A percentile compares a stretch with the other conserved stretches of the same genome.
These are phyloP conservation scores for Thamnophis sirtalis DNA, from an alignment of 2,113 vertebrate species.

Conservation along the genomic window DNA sequence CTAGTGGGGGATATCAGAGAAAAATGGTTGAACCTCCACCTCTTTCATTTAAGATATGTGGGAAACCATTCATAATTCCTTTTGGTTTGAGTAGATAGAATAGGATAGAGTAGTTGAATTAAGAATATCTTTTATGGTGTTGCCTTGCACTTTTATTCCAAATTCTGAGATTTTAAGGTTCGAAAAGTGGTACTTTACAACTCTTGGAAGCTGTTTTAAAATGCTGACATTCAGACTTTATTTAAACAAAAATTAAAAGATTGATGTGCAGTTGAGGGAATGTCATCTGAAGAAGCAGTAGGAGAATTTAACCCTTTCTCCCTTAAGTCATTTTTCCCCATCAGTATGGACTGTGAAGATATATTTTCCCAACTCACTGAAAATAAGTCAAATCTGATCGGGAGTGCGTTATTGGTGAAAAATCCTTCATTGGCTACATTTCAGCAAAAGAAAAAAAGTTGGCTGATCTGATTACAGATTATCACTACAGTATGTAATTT, in stretches of 20 bases:
- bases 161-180: not conserved
- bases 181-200: not conserved
- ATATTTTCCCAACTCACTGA: not conserved
- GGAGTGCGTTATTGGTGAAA: not conserved
- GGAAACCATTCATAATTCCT: not conserved
- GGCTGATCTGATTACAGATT: not conserved
- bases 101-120: not conserved
- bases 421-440: not conserved
- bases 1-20: not conserved
- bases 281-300: not conserved
- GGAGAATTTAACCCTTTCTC: not conserved
- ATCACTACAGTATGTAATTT: not conserved
- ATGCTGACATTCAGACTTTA: not conserved
- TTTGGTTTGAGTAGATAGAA: not conserved
- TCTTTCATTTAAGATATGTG: not conserved
- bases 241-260: not conserved
- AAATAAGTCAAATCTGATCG: not conserved
- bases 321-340: not conserved
- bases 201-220: not conserved
- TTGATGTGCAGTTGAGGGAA: not conserved
- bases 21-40: not conserved
- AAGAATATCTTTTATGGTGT: not conserved
- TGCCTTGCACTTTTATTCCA: not conserved
- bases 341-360: not conserved
- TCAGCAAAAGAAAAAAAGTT: not conserved